These are phyloP conservation scores for Acanthis flammea DNA, from an alignment of 2,797 vertebrate species.

Conservation along the genomic window DNA sequence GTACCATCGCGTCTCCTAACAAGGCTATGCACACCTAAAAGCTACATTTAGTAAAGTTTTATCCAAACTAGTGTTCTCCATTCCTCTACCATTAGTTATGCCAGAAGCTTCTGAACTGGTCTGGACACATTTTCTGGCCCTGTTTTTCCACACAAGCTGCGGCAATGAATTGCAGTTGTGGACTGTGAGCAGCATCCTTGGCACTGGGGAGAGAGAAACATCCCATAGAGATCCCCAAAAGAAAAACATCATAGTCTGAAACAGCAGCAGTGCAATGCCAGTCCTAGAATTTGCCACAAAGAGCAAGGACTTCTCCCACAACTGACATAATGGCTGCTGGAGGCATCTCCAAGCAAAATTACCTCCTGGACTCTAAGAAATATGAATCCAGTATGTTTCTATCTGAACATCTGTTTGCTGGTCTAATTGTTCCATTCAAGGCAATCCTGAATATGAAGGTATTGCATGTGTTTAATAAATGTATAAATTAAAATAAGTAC, in stretches of 20 bases:
- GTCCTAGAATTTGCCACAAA: background rate
- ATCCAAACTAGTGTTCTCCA: background rate
- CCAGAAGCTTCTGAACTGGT: background rate
- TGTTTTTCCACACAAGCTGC: background rate
- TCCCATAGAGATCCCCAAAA: background rate
- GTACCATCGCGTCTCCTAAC: background rate
- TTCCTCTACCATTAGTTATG: background rate
- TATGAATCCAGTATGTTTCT: background rate
- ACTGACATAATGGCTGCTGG: accelerated
- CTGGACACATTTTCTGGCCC: background rate
- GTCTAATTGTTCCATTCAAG: background rate
- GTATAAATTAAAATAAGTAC: background rate
- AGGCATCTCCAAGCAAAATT: background rate
- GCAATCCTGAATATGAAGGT: background rate
- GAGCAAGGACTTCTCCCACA: background rate
- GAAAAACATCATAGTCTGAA: background rate
- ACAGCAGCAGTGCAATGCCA: background rate
- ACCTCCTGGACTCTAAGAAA: background rate
- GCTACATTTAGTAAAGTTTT: background rate
- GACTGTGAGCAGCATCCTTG: background rate
- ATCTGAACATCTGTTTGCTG: background rate
- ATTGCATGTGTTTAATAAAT: background rate
- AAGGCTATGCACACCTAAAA: background rate
- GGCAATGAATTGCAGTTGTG: background rate
- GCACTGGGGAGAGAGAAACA: background rate